Base-by-base conservation (phyloP, 2,113 vertebrate genomes). In the Sorex fumeus region DNA sequence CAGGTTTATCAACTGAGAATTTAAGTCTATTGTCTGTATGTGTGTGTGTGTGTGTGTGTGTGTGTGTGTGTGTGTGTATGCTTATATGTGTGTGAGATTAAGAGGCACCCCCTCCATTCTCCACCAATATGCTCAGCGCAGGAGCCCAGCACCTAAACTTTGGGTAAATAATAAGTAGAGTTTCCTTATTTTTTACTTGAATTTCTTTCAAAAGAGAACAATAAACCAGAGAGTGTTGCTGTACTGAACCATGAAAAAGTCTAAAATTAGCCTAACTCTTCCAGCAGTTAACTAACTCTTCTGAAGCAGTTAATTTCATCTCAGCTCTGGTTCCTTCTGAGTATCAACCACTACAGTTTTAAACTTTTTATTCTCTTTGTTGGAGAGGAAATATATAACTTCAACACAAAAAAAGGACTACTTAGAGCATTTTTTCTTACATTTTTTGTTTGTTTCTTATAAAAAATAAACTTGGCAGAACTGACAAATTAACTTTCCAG, bases 1-100 rank as follows among this genome's bases (percentile, higher is more conserved):
- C 70, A 94, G 32, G 21, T 95, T 97, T 96, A 93, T 94, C 87
- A 89, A 93, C 93, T 90, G 95, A 34, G n/a, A 75, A 9, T 36
- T 67, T 62, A 21, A 76, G 11, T 32, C 92, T 13, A 50, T 10
- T 10, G 47, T 50, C 47, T 50, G 47, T 50, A 9, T 50, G 47
- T 50, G 13, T 50, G 13, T 50, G 47, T 50, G 47, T 50, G 47
- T 50, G 47, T 50, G 47, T 13, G 13, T 50, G 47, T 50, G 47
- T 50, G 47, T 50, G 47, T 50, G 47, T 50, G 6, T 47, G 45
- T 47, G 45, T 47, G 45, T 47, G 45, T 47, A 6, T n/a, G n/a
- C n/a, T n/a, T n/a, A n/a, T n/a, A 50, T 57, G 34, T 2, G 27
- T 60, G 74, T 82, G 64, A 57, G 18, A 34, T 4, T 69, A 50